These are phyloP conservation scores for Danio albolineatus DNA, from an alignment of 2,797 vertebrate species.

Conservation along the genomic window DNA sequence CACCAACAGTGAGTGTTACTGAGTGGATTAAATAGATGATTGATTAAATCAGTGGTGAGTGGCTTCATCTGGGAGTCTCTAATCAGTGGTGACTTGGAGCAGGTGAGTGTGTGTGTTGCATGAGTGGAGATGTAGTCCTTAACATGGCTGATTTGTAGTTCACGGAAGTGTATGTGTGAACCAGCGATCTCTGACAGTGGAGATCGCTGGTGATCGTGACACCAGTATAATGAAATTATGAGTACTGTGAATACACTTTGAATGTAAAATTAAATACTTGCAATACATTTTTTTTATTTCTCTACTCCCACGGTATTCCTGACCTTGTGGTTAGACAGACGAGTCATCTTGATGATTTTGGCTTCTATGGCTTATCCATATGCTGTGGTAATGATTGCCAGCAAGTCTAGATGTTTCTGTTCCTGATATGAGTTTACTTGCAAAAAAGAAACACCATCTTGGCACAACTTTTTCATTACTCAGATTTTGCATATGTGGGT, in stretches of 20 bases:
- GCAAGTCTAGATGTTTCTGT: slow-evolving; percentile 5
- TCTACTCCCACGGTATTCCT: slow-evolving; percentile 18
- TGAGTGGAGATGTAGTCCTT: too few species aligned
- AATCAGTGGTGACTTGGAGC: too few species aligned
- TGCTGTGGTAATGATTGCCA: slow-evolving; percentile 44
- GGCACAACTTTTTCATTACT: background rate
- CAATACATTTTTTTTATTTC: background rate
- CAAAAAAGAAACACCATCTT: background rate
- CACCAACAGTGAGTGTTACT: too few species aligned
- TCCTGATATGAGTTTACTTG: background rate
- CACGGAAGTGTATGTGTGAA: too few species aligned
- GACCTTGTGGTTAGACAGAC: slow-evolving; percentile 36
- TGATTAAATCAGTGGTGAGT: too few species aligned
- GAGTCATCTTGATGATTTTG: slow-evolving; percentile 31
- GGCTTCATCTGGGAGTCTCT: too few species aligned
- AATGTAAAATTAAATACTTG: background rate
- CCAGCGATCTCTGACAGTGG: too few species aligned
- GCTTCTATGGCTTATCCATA: slow-evolving; percentile 38
- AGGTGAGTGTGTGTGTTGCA: too few species aligned
- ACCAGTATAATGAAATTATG: background rate
- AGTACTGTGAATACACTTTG: background rate
- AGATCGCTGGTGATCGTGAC: too few species aligned
- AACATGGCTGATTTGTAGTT: too few species aligned
- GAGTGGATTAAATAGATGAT: too few species aligned
- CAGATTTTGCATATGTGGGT: background rate